These are phyloP conservation scores for Oryzias celebensis DNA, from an alignment of 2,113 vertebrate species.

Conservation along the genomic window DNA sequence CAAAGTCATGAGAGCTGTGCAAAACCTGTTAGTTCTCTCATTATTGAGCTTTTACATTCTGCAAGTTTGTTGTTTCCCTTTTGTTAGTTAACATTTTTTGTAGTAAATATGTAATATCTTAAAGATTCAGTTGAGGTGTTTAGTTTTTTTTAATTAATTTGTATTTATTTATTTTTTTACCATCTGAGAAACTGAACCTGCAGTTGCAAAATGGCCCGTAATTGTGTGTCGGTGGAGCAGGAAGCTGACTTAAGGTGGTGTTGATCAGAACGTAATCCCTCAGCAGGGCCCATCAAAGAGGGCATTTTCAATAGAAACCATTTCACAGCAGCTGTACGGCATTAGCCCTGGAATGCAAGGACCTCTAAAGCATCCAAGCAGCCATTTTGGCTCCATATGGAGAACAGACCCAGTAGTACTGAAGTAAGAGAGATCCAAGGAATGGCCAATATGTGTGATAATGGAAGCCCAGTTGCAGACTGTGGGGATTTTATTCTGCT, in stretches of 20 bases:
- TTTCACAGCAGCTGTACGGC: conserved; percentile 71
- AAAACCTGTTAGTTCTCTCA: no score
- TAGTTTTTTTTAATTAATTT: not conserved
- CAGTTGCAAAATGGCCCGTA: conserved; percentile 57
- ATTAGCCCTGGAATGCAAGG: conserved; percentile 72
- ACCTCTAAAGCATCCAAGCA: conserved; percentile 63
- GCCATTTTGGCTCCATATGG: conserved; percentile 75
- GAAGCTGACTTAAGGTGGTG: conserved; percentile 72
- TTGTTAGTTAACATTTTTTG: not conserved
- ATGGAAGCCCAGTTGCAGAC: conserved; percentile 41
- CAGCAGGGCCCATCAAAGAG: conserved; percentile 75
- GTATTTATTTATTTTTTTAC: conserved; percentile 23
- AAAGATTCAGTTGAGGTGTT: no score
- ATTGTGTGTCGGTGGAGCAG: conserved; percentile 65
- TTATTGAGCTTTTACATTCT: no score
- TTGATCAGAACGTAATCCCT: conserved; percentile 77
- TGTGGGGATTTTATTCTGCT: no score
- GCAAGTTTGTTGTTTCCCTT: no score
- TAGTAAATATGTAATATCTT: not conserved
- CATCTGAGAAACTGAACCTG: conserved; percentile 59
- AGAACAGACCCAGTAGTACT: conserved; percentile 47
- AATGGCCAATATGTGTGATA: conserved; percentile 30
- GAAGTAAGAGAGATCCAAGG: conserved; percentile 22
- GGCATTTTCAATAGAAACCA: conserved; percentile 71
- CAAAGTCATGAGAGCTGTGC: no score